Evolutionary conservation across 2,797 vertebrate genomes (phyloP).

Genomic region (Tragelaphus oryx): DNA sequence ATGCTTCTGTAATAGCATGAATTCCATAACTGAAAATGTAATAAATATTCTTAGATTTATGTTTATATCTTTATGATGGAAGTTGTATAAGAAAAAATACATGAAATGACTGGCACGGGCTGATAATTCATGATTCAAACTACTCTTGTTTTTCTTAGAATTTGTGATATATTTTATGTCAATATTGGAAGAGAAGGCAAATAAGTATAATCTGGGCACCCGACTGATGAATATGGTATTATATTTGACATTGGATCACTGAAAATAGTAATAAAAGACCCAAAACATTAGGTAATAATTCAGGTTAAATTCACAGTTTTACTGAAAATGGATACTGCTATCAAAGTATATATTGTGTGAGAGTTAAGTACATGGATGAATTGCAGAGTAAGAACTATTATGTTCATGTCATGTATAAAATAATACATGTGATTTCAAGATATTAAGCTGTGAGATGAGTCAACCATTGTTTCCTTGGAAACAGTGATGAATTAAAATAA

Average conservation of each 20-base stretch:
- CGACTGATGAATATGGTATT: neutral
- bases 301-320: neutral
- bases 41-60: neutral
- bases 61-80: neutral
- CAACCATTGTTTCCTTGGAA: constrained; percentile 59
- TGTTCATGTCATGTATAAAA: neutral
- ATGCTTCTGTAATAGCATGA: neutral
- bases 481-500: constrained; percentile 43
- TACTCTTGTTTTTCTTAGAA: neutral
- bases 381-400: neutral
- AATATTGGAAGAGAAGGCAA: neutral
- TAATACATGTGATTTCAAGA: neutral
- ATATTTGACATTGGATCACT: neutral
- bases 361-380: neutral
- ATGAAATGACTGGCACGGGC: neutral
- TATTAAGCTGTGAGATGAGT: neutral
- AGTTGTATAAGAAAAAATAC: neutral
- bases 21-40: neutral
- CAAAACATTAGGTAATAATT: neutral
- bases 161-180: neutral
- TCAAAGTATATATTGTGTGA: neutral
- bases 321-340: neutral
- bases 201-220: neutral
- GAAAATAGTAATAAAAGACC: constrained; percentile 13
- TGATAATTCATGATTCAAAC: neutral